Base-by-base conservation (phyloP, 2,888 invertebrate species). In the Diaphora mendica region DNA sequence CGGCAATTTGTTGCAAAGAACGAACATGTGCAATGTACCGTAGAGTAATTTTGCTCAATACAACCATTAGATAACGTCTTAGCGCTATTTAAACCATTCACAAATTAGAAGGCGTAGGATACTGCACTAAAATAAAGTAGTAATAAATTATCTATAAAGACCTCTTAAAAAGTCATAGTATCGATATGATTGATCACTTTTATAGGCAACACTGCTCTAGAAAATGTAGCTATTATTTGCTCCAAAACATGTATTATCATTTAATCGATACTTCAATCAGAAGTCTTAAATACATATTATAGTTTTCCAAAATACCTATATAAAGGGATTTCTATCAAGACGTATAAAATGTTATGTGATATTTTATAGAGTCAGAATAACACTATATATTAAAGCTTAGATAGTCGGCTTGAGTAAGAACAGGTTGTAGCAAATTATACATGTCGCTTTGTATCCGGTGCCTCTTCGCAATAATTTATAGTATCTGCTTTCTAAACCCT, bases 391-490 rank as follows among this genome's bases (percentile, higher is more conserved):
- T 78, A 82, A 75, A 79, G 70, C 79, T 81, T 77, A 82, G 81
- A 78, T 79, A 80, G 77, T 83, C 83, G 80, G 79, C 78, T 82
- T 77, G 75, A 82, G 82, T 80, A 83, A 80, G 82, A 92, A 93
- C 94, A 86, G 91, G 94, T 94, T 92, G 82, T 79, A 87, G 89
- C 86, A 91, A 92, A 92, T 93, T 91, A 91, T 90, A 88, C 89
- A 85, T 88, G 90, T 91, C 90, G 88, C 84, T 89, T 89, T 90
- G 89, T 88, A 89, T 88, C 89, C 88, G 90, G 88, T 89, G 91
- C 88, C 80, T 91, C 93, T 89, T 91, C 91, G 87, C 84, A 87
- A 91, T 92, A 91, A 93, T 92, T 93, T 92, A 93, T 90, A 88
- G 86, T 86, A 85, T 87, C 87, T 88, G 91, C 91, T 93, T 92